Evolutionary conservation across 2,797 vertebrate species (phyloP), one percentile per base, ranked within the genome.

Genomic region (Typhlichthys subterraneus): DNA sequence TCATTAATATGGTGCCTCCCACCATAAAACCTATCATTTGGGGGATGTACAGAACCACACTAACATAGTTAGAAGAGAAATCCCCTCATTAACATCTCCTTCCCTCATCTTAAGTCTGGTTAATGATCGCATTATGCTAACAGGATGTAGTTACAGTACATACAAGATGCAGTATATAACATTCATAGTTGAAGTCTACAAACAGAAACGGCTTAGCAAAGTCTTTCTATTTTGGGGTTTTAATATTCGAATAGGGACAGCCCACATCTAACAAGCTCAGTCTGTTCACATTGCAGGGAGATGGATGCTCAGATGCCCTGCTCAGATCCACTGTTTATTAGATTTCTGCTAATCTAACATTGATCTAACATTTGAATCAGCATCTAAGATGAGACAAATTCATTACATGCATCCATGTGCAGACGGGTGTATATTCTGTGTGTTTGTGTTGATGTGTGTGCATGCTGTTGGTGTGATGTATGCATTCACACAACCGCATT

Each of bases 71-170:
- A 8, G 68, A 17, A 29, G 58, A 59, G 57, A 72, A 58, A 77
- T 57, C 42, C 57, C 57, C 69, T 82, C 67, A 83, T 85, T 86
- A 78, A 65, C 51, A 61, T 76, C 65, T 63, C 46, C 57, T 56
- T 68, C 72, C 73, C 73, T 85, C 75, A 84, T 79, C 77, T 78
- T 74, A 74, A 73, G 72, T 80, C 69, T 49, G 67, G 51, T 62
- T 89, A 88, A 89, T 85, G 77, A 81, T 49, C 80, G 58, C 79
- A 76, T 87, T 86, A 85, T 88, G 88, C 63, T 85, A 88, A 91
- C 87, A 59, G 54, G 13, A 59, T 71, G 78, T 64, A 77, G 79
- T 75, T 80, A 72, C 70, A 29, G 23, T 4, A 29, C 78, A 77
- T 77, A 79, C 85, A 78, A 77, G 67, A 67, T 82, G 70, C 29